These are phyloP conservation scores for Physeter macrocephalus DNA, from an alignment of 2,113 vertebrate species.

Conservation along the genomic window DNA sequence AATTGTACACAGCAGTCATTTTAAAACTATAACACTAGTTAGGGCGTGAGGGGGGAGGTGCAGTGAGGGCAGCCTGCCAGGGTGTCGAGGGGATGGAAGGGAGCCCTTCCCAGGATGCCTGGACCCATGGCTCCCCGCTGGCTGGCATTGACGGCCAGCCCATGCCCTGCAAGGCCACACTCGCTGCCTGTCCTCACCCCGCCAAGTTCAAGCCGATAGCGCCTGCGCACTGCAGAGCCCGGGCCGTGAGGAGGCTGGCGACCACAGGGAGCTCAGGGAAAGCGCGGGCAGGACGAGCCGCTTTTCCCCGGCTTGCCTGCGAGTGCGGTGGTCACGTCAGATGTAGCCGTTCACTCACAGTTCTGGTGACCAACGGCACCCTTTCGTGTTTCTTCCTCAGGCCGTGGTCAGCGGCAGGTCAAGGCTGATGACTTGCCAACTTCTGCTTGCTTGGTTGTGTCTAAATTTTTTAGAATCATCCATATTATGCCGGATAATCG, in stretches of 20 bases:
- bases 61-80: too few species aligned
- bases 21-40: neutral
- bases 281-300: neutral
- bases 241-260: neutral
- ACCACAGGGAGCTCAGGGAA: neutral
- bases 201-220: neutral
- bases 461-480: neutral
- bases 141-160: neutral
- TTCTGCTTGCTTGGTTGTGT: neutral
- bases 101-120: neutral
- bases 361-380: neutral
- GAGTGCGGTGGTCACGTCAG: accelerated
- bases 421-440: neutral
- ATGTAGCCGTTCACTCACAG: neutral
- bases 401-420: neutral
- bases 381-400: neutral
- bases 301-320: neutral
- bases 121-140: neutral
- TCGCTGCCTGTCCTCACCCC: neutral
- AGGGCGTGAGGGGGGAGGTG: neutral
- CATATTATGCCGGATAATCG: neutral
- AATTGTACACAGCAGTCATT: neutral
- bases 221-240: neutral
- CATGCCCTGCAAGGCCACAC: neutral
- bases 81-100: neutral